Conservation (phyloP, 2,888 invertebrate species). For the Agrilus mali region DNA sequence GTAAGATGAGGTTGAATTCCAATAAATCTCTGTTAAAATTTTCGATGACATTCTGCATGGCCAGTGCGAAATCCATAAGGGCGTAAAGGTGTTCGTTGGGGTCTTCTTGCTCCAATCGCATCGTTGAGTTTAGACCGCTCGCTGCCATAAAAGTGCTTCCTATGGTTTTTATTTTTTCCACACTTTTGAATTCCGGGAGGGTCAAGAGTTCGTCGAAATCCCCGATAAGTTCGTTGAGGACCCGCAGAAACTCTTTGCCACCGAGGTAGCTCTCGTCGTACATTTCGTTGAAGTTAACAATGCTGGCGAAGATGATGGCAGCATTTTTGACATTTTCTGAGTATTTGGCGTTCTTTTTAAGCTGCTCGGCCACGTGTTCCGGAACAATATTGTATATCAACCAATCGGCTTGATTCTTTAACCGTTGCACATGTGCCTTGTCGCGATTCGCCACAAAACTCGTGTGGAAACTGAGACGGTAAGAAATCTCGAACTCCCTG, state of each 20-base stretch:
- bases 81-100: slow-evolving; percentile 71
- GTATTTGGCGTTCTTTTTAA: slow-evolving; percentile 87
- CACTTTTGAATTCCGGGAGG: slow-evolving; percentile 66
- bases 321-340: slow-evolving; percentile 88
- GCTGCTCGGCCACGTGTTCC: slow-evolving; percentile 83
- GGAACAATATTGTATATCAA: slow-evolving; percentile 94
- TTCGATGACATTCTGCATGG: slow-evolving; percentile 77
- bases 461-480: slow-evolving; percentile 84
- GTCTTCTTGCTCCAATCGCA: slow-evolving; percentile 54
- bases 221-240: slow-evolving; percentile 89
- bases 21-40: slow-evolving; percentile 83
- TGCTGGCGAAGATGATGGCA: slow-evolving; percentile 90
- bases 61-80: slow-evolving; percentile 86
- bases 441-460: slow-evolving; percentile 83
- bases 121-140: slow-evolving; percentile 77
- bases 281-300: slow-evolving; percentile 95
- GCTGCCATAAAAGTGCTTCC: slow-evolving; percentile 97
- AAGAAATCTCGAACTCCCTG: slow-evolving; percentile 90
- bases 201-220: slow-evolving; percentile 91
- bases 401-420: slow-evolving; percentile 95
- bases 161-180: slow-evolving; percentile 97
- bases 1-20: slow-evolving; percentile 75
- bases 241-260: slow-evolving; percentile 87
- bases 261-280: slow-evolving; percentile 95
- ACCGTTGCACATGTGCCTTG: slow-evolving; percentile 75